Conservation (phyloP, 2,113 vertebrate species). For the Cochlearius cochlearius region DNA sequence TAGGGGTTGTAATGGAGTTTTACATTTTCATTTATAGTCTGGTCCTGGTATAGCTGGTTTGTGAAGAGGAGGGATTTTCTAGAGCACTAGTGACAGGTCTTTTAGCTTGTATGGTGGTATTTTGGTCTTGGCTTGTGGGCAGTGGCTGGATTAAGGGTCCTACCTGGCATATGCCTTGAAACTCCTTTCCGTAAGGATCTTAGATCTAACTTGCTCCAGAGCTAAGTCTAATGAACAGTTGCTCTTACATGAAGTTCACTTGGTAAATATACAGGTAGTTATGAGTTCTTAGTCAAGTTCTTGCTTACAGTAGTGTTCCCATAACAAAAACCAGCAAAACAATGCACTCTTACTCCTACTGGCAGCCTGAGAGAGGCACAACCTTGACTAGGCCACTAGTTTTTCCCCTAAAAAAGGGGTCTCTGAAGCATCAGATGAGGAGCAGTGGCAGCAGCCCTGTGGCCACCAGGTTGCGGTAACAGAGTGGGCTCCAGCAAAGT, state of each 20-base stretch:
- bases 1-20: background rate
- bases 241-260: background rate
- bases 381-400: background rate
- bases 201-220: background rate
- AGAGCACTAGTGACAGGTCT: background rate
- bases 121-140: background rate
- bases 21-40: background rate
- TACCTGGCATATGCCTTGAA: background rate
- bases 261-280: background rate
- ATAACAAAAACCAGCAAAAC: background rate
- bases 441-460: background rate
- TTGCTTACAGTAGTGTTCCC: background rate
- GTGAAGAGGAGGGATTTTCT: background rate
- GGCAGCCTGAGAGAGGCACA: background rate
- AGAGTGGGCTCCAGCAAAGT: background rate
- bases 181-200: background rate
- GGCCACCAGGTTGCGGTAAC: background rate
- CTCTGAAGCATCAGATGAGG: background rate
- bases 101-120: background rate
- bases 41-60: background rate
- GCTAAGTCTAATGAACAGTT: background rate
- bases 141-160: background rate
- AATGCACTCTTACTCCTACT: background rate
- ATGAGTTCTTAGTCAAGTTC: background rate
- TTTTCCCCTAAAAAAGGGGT: accelerated